Evolutionary conservation across 1,140 invertebrate genomes (phyloP).

Genomic region (Drosophila auraria): DNA sequence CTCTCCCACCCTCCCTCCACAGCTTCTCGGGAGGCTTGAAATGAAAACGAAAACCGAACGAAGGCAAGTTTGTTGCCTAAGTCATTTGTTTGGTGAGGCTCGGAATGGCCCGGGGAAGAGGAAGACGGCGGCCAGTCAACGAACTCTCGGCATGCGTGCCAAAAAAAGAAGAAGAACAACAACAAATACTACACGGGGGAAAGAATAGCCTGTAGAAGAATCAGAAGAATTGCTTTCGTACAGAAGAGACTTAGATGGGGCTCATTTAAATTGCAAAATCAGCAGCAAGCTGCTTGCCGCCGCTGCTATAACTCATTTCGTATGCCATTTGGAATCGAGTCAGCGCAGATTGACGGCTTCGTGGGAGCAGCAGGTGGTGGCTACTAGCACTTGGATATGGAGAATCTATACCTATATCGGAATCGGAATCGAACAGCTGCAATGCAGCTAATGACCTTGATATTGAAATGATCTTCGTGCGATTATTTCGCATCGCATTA

Average conservation of each 20-base stretch:
- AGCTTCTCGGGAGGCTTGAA: conserved; percentile 37
- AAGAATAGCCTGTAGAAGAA: conserved; percentile 18
- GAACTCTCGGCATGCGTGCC: conserved; percentile 68
- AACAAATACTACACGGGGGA: neutral
- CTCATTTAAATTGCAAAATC: conserved; percentile 68
- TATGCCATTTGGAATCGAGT: conserved; percentile 59
- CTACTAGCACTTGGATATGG: conserved; percentile 12
- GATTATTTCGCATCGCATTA: conserved; percentile 37
- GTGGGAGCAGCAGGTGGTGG: conserved; percentile 42
- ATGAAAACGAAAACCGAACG: conserved; percentile 81
- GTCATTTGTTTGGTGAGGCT: conserved; percentile 72
- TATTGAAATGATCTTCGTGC: conserved; percentile 76
- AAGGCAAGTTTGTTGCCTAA: conserved; percentile 82
- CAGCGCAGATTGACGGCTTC: conserved; percentile 34
- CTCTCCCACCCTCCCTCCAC: conserved; percentile 6
- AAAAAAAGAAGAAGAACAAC: conserved; percentile 35
- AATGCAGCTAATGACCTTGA: conserved; percentile 76
- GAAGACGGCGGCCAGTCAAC: conserved; percentile 52
- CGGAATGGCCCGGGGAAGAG: neutral
- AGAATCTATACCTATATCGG: conserved; percentile 5
- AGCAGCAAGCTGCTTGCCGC: conserved; percentile 15
- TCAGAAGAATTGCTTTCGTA: conserved; percentile 31
- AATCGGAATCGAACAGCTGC: conserved; percentile 47
- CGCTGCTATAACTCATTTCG: conserved; percentile 49
- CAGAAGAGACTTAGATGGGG: conserved; percentile 25